A percentile compares a stretch with the other conserved stretches of the same genome.
Conservation (phyloP, 2,888 invertebrate genomes). For the Margaritifera margaritifera region DNA sequence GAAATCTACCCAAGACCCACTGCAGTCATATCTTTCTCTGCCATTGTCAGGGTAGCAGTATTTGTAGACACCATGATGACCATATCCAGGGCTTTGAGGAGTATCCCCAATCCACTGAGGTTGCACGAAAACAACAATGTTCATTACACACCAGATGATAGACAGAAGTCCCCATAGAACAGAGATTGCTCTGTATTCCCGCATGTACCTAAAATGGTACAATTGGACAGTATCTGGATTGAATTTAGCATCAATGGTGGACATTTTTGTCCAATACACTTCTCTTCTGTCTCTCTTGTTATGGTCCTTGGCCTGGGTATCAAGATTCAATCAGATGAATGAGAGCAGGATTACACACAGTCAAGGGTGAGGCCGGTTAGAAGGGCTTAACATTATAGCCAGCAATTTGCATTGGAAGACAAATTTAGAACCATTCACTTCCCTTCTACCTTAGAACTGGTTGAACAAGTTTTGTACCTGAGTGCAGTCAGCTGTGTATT, state of each 20-base stretch:
- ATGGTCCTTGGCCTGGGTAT: constrained; percentile 4
- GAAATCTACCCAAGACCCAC: constrained; percentile 82
- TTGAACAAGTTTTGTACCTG: constrained; percentile 22
- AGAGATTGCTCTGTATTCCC: constrained; percentile 84
- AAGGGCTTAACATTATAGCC: no score
- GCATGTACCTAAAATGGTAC: constrained; percentile 70
- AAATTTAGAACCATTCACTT: no score
- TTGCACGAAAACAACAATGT: constrained; percentile 94
- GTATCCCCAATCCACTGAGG: constrained; percentile 78
- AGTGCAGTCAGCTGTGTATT: constrained; percentile 7
- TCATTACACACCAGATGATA: constrained; percentile 96
- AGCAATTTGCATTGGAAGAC: no score
- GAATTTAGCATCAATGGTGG: constrained; percentile 47
- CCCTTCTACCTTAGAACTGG: constrained; percentile 13
- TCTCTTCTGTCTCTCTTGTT: no score
- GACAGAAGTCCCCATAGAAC: constrained; percentile 98
- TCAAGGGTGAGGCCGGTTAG: constrained; percentile 34
- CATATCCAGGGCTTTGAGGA: constrained; percentile 78
- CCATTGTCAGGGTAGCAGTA: constrained; percentile 77
- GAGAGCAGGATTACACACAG: constrained; percentile 19
- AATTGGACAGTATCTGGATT: constrained; percentile 60
- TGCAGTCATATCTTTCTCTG: constrained; percentile 76
- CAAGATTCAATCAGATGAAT: constrained; percentile 16
- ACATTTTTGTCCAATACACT: constrained; percentile 17
- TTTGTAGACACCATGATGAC: constrained; percentile 94